Conservation (phyloP, 2,888 invertebrate species). For the Lycocerus yunnanus region DNA sequence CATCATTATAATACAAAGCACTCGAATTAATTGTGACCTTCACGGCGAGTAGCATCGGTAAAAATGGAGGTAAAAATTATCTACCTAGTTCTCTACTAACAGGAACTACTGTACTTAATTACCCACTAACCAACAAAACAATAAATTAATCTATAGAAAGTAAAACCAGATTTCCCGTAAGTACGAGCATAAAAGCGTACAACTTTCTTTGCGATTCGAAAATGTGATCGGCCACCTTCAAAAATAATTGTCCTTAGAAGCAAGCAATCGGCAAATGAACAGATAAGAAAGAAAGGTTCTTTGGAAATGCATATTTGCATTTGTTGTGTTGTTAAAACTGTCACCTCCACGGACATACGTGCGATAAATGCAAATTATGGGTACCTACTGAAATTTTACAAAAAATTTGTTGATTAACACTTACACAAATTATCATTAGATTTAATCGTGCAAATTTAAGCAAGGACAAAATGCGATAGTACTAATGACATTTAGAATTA, state of each 20-base stretch:
- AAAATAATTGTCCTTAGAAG: background rate
- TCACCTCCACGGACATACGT: background rate
- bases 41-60: slow-evolving; percentile 27
- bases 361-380: background rate
- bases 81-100: slow-evolving; percentile 36
- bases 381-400: background rate
- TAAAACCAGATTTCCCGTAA: background rate
- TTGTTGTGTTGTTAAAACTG: background rate
- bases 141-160: slow-evolving; percentile 16
- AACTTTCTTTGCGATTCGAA: background rate
- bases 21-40: slow-evolving; percentile 26
- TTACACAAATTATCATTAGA: background rate
- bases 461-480: background rate
- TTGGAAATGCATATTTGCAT: background rate
- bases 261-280: background rate
- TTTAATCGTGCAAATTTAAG: background rate
- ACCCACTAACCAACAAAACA: slow-evolving; percentile 34
- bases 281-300: background rate
- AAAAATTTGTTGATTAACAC: background rate
- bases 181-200: background rate
- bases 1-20: slow-evolving; percentile 26
- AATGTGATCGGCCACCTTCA: background rate
- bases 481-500: background rate
- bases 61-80: slow-evolving; percentile 6
- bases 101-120: slow-evolving; percentile 37